These are phyloP conservation scores for Elmis aenea DNA, from an alignment of 2,888 invertebrate species.

Conservation along the genomic window DNA sequence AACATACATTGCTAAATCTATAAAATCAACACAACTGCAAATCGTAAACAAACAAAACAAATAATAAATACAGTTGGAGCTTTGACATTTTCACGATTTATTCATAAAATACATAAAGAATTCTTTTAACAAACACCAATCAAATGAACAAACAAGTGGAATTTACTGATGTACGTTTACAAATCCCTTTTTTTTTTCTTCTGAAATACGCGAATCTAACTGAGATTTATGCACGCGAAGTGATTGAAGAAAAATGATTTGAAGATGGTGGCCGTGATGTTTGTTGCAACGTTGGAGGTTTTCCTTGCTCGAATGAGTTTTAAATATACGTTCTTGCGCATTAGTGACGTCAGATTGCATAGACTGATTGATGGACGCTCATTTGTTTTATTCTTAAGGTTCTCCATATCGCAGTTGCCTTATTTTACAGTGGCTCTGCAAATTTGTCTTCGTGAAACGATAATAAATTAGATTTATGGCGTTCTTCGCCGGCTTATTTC, in stretches of 20 bases:
- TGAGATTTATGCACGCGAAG: no score
- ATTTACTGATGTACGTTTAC: no score
- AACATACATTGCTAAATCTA: conserved; percentile 18
- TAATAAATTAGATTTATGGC: no score
- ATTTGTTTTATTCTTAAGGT: conserved; percentile 25
- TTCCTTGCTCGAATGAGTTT: no score
- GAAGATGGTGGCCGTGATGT: no score
- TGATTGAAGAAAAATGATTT: no score
- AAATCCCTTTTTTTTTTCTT: no score
- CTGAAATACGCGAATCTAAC: no score
- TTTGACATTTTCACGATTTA: conserved; percentile 24
- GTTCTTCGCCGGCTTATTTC: no score
- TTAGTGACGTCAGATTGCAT: conserved; percentile 21
- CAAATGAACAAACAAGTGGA: conserved; percentile 20
- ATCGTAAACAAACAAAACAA: conserved; percentile 25
- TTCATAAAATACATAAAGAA: conserved; percentile 26
- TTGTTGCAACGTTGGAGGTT: no score
- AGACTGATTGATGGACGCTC: conserved; percentile 26
- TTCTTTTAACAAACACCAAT: conserved; percentile 17
- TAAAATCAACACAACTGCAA: conserved; percentile 20
- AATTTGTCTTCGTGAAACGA: no score
- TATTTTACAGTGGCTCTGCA: conserved; percentile 9
- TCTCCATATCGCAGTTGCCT: conserved; percentile 11
- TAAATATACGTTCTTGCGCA: no score
- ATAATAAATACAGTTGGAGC: conserved; percentile 17